phyloP scores from a whole-genome alignment of 1,140 invertebrate genomes.

The Helicoverpa armigera region DNA sequence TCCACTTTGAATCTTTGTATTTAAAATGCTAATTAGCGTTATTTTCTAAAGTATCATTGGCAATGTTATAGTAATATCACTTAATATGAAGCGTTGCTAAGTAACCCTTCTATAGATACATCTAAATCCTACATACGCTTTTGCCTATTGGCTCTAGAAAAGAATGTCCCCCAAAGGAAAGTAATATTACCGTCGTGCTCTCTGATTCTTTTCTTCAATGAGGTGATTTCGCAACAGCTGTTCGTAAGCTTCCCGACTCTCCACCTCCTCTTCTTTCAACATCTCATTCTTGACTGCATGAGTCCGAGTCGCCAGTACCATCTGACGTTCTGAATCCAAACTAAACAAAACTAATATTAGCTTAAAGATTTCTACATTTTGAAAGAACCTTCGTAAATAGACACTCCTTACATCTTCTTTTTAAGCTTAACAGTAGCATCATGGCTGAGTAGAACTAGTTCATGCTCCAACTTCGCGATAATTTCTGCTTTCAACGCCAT shows the following conservation, averaged over 20 bases:
- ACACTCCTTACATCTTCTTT: slow-evolving; percentile 79
- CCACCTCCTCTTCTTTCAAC: slow-evolving; percentile 79
- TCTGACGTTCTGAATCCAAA: slow-evolving; percentile 83
- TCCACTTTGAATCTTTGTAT: slow-evolving; percentile 81
- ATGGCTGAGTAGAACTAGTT: slow-evolving; percentile 72
- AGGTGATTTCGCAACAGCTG: slow-evolving; percentile 72
- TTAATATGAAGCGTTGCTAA: neutral
- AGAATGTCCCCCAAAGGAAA: neutral
- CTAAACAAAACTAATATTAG: slow-evolving; percentile 56
- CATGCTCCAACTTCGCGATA: slow-evolving; percentile 75
- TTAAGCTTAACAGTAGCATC: slow-evolving; percentile 77
- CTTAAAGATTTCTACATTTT: slow-evolving; percentile 14
- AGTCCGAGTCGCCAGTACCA: slow-evolving; percentile 75
- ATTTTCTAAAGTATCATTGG: neutral
- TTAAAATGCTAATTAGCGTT: slow-evolving; percentile 1
- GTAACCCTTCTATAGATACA: too few species aligned
- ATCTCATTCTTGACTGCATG: slow-evolving; percentile 79
- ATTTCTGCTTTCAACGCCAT: slow-evolving; percentile 74
- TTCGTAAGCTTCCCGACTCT: slow-evolving; percentile 74
- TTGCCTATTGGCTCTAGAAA: too few species aligned
- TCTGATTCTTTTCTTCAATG: slow-evolving; percentile 80
- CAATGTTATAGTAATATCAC: too few species aligned
- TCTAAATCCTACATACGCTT: too few species aligned
- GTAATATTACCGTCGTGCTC: slow-evolving; percentile 71
- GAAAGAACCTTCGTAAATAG: neutral